Conservation (phyloP, 2,888 invertebrate species). For the Euplagia quadripunctaria region DNA sequence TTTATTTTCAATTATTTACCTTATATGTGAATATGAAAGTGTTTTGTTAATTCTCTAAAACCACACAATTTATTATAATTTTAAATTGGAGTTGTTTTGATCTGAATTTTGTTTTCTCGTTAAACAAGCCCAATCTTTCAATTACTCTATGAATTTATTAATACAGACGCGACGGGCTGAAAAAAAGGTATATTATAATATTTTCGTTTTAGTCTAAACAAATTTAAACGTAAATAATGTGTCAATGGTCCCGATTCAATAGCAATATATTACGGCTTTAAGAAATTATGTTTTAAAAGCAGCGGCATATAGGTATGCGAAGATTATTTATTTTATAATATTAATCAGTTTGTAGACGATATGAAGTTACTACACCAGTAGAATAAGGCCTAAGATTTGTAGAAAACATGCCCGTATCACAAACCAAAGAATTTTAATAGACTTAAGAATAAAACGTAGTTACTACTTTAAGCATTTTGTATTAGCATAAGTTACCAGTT, state of each 20-base stretch:
- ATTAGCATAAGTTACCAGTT: conserved; percentile 35
- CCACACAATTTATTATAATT: neutral
- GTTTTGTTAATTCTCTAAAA: too few relatives aligned
- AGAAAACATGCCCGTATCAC: conserved; percentile 40
- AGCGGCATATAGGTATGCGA: neutral
- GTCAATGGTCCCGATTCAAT: too few relatives aligned
- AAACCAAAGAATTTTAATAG: conserved; percentile 59
- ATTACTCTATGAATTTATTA: neutral
- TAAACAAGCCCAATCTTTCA: too few relatives aligned
- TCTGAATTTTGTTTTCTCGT: neutral
- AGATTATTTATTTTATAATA: neutral
- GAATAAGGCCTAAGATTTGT: conserved; percentile 40
- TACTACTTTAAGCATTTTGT: conserved; percentile 23
- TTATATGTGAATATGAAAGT: neutral
- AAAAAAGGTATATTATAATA: too few relatives aligned
- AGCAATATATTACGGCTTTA: too few relatives aligned
- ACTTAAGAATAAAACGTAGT: conserved; percentile 38
- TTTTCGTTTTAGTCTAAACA: neutral
- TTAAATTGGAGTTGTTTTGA: neutral
- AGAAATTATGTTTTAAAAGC: neutral
- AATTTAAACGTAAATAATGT: too few relatives aligned
- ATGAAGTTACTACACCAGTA: neutral
- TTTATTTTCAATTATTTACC: neutral
- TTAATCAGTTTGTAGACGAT: neutral
- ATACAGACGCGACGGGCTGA: too few relatives aligned